Base-by-base conservation (phyloP, 2,113 vertebrate genomes). In the Otocyon megalotis region DNA sequence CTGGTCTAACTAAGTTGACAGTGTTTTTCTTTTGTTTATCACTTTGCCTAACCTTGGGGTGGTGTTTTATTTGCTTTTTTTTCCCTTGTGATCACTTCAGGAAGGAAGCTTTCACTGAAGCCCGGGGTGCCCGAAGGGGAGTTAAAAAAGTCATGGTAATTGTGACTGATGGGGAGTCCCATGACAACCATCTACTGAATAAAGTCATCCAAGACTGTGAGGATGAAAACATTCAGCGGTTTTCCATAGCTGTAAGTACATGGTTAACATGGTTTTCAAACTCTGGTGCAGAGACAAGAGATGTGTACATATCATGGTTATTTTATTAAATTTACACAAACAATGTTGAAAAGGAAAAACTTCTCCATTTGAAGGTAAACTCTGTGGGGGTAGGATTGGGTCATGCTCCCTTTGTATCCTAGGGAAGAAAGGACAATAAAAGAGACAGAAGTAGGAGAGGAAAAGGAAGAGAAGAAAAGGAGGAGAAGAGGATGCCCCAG, bases 141-240 rank as follows among this genome's bases (percentile, higher is more conserved):
- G 99, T 99, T 43, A 99, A 99, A 90, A 99, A 99, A 97, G 99
- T 99, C 87, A 99, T 99, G 99, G 99, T 99, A 94, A 99, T 99
- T 90, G 99, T 99, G 97, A 99, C 99, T 1, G 99, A 99, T 50
- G 99, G 99, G 43, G 99, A 99, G 98, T 99, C 99, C 74, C 99
- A 99, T 30, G 99, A 99, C 98, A 99, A 98, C 96, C 96, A 99
- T 90, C 97, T 93, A 22, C 98, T 99, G 30, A 32, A 98, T 3
- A 13, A 96, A 5, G 99, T 99, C 97, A 99, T 99, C 53, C 14
- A 97, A 15, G 95, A 99, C 8, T 99, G 99, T 92, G 98, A 99
- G 20, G 20, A 98, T 0, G 99, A 99, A 88, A 98, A 96, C 92
- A 99, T 99, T 95, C 99, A 99, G 98, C 99, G 99, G 92, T 99